Conservation (phyloP, 2,113 vertebrate genomes). For the Tragelaphus strepsiceros region DNA sequence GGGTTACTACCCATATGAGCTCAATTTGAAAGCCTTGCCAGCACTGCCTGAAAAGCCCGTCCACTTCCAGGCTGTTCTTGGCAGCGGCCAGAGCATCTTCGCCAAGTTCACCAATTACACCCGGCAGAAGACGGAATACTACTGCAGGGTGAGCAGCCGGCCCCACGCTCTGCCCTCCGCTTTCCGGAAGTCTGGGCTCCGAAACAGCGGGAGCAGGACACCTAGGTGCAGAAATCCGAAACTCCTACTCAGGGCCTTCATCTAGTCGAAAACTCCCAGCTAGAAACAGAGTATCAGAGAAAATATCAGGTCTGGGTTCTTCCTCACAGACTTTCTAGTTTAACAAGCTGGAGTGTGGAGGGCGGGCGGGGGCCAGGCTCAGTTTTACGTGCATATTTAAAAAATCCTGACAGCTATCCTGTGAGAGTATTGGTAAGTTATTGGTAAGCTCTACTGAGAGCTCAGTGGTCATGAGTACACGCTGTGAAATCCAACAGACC, state of each 20-base stretch:
- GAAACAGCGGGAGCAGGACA: neutral
- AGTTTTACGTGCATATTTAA: neutral
- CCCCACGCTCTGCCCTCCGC: neutral
- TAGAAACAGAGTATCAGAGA: neutral
- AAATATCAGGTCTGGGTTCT: neutral
- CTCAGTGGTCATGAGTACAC: neutral
- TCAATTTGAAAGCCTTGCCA: constrained; percentile 80
- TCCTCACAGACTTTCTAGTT: neutral
- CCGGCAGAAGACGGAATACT: constrained; percentile 82
- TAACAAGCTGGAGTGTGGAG: neutral
- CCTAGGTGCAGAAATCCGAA: neutral
- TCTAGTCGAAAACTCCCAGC: neutral
- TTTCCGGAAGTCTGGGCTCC: neutral
- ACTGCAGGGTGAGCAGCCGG: constrained; percentile 80
- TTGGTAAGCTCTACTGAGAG: neutral
- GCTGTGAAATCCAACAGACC: neutral
- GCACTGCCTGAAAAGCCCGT: constrained; percentile 82
- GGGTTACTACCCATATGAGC: constrained; percentile 84
- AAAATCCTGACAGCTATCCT: neutral
- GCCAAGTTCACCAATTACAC: constrained; percentile 86
- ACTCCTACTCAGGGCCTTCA: neutral
- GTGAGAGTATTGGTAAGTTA: neutral
- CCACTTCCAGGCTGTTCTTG: constrained; percentile 82
- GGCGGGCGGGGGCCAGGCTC: neutral
- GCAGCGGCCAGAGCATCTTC: constrained; percentile 78